Evolutionary conservation across 2,888 invertebrate genomes (phyloP).

Genomic region (Agrotis clavis): DNA sequence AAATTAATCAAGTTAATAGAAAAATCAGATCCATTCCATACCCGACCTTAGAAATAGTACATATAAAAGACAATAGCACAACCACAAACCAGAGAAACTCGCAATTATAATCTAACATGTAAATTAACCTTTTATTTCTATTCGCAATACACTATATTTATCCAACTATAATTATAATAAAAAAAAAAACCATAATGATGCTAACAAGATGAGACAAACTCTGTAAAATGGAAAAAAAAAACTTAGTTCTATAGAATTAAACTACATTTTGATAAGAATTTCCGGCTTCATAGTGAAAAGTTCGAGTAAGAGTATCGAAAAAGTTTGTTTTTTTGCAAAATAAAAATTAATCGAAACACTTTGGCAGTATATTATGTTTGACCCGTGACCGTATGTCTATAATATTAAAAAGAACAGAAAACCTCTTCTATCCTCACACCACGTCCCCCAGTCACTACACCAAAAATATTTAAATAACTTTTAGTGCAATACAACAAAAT

Average conservation of each 20-base stretch:
- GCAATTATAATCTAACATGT: conserved; percentile 86
- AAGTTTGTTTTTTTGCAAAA: conserved; percentile 29
- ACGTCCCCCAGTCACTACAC: conserved; percentile 85
- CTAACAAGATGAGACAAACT: conserved; percentile 78
- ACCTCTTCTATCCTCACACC: conserved; percentile 80
- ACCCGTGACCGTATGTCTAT: conserved; percentile 55
- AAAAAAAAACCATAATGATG: conserved; percentile 80
- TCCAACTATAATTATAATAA: conserved; percentile 83
- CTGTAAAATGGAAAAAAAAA: conserved; percentile 68
- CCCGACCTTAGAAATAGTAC: conserved; percentile 64
- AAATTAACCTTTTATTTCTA: conserved; percentile 87
- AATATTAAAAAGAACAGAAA: conserved; percentile 36
- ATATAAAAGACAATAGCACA: conserved; percentile 85
- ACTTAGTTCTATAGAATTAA: conserved; percentile 67
- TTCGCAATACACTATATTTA: conserved; percentile 86
- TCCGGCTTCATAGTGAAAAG: conserved; percentile 49
- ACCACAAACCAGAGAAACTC: conserved; percentile 88
- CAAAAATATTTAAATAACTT: conserved; percentile 74
- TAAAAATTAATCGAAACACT: conserved; percentile 55
- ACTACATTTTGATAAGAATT: conserved; percentile 54
- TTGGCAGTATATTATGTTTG: conserved; percentile 61
- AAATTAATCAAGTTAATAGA: conserved; percentile 42
- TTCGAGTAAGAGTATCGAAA: conserved; percentile 51
- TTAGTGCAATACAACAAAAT: conserved; percentile 56
- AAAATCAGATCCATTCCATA: conserved; percentile 62